Conservation (phyloP, 2,888 invertebrate genomes). For the Alentia gelatinosa region DNA sequence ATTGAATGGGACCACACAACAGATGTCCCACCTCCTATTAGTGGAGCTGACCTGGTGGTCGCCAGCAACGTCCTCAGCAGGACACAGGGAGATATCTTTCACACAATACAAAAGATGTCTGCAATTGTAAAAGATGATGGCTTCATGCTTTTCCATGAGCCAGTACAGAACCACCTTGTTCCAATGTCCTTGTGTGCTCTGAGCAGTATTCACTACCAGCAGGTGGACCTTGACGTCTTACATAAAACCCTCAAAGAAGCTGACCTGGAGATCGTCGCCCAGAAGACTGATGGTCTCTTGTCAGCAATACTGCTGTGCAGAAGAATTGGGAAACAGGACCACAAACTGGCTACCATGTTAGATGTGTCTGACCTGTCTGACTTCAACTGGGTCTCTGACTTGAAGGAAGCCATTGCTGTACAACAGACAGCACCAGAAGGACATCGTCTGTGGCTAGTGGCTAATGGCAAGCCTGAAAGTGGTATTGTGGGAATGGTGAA, state of each 20-base stretch:
- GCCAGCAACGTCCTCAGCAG: constrained; percentile 72
- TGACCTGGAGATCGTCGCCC: constrained; percentile 84
- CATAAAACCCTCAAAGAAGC: constrained; percentile 68
- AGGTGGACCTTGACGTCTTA: constrained; percentile 67
- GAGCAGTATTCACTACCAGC: constrained; percentile 66
- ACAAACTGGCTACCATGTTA: constrained; percentile 54
- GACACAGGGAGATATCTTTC: constrained; percentile 65
- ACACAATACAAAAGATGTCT: constrained; percentile 68
- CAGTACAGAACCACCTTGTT: constrained; percentile 78
- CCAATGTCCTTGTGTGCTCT: constrained; percentile 69
- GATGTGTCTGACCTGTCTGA: constrained; percentile 18
- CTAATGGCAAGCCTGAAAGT: constrained; percentile 85
- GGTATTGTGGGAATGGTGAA: constrained; percentile 94
- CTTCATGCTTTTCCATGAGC: constrained; percentile 80
- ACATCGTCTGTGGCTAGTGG: constrained; percentile 84
- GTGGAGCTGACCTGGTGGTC: constrained; percentile 71
- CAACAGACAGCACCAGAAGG: constrained; percentile 82
- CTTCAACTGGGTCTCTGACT: constrained; percentile 87
- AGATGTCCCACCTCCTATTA: background rate
- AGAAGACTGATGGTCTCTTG: constrained; percentile 85
- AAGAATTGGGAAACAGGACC: background rate
- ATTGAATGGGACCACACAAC: constrained; percentile 83
- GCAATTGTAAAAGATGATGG: constrained; percentile 85
- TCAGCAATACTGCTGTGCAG: constrained; percentile 84
- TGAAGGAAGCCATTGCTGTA: constrained; percentile 87